Evolutionary conservation across 1,140 invertebrate species (phyloP).

Genomic region (Zaprionus lachaisei): DNA sequence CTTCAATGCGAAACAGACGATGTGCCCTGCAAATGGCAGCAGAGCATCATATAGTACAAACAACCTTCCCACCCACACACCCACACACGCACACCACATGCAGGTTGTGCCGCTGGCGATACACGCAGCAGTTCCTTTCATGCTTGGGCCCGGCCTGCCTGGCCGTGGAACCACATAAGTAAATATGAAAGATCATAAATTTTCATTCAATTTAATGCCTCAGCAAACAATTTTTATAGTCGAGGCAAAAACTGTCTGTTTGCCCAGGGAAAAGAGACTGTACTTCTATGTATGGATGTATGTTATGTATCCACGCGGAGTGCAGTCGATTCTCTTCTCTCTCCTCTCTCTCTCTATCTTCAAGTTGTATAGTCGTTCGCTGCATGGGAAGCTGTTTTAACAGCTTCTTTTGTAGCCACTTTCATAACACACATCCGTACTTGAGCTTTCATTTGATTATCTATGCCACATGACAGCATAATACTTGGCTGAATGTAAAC

Average conservation of each 20-base stretch:
- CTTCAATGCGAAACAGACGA: slow-evolving; percentile 36
- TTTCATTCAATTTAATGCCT: slow-evolving; percentile 84
- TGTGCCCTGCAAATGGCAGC: not conserved
- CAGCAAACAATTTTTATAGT: slow-evolving; percentile 84
- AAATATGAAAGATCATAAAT: slow-evolving; percentile 84
- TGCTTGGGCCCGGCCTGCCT: slow-evolving; percentile 16
- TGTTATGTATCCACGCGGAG: slow-evolving; percentile 6
- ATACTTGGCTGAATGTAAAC: slow-evolving; percentile 56
- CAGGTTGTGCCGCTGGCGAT: slow-evolving; percentile 50
- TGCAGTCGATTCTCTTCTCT: slow-evolving; percentile 19
- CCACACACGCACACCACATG: slow-evolving; percentile 20
- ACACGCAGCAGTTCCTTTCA: slow-evolving; percentile 54
- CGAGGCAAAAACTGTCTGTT: slow-evolving; percentile 65
- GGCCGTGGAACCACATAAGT: slow-evolving; percentile 57
- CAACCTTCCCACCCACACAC: slow-evolving; percentile 4
- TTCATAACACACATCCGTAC: slow-evolving; percentile 56
- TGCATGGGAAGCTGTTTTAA: slow-evolving; percentile 66
- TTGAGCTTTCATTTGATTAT: slow-evolving; percentile 13
- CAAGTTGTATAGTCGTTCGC: not conserved
- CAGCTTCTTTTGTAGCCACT: slow-evolving; percentile 68
- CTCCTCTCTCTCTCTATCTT: not conserved
- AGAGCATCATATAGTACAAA: not conserved
- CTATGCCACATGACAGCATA: slow-evolving; percentile 54
- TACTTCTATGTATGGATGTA: slow-evolving; percentile 9
- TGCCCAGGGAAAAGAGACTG: not conserved